phyloP scores from a whole-genome alignment of 1,140 invertebrate species.

The Drosophila equinoxialis region DNA sequence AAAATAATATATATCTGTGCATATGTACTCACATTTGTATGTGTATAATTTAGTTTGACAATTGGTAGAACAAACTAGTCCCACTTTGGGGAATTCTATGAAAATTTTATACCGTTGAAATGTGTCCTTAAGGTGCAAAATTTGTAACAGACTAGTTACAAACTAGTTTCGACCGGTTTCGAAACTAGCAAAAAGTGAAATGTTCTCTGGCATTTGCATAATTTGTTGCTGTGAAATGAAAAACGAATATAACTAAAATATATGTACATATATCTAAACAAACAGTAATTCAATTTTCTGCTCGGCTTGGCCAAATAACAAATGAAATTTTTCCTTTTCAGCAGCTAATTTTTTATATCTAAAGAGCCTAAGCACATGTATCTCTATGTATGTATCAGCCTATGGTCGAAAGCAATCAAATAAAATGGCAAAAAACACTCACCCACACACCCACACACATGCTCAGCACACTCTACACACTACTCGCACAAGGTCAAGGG shows the following conservation, averaged over 20 bases:
- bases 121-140: slow-evolving; percentile 11
- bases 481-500: slow-evolving; percentile 69
- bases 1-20: background rate
- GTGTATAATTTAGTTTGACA: background rate
- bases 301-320: slow-evolving; percentile 9
- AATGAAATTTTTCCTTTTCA: slow-evolving; percentile 42
- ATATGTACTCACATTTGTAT: background rate
- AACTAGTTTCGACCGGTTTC: background rate
- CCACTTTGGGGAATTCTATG: background rate
- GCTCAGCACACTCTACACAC: slow-evolving; percentile 27
- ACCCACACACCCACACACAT: slow-evolving; percentile 18
- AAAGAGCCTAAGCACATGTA: slow-evolving; percentile 56
- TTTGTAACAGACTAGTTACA: background rate
- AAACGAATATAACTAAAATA: background rate
- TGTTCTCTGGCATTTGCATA: background rate
- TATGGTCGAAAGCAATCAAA: slow-evolving; percentile 34
- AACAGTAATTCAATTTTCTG: slow-evolving; percentile 36
- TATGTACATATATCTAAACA: background rate
- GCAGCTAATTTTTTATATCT: slow-evolving; percentile 46
- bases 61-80: background rate
- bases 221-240: background rate
- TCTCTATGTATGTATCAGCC: slow-evolving; percentile 70
- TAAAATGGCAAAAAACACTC: slow-evolving; percentile 20
- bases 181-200: background rate
- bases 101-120: background rate